Conservation (phyloP, 2,113 vertebrate genomes). For the Muntiacus muntjak region DNA sequence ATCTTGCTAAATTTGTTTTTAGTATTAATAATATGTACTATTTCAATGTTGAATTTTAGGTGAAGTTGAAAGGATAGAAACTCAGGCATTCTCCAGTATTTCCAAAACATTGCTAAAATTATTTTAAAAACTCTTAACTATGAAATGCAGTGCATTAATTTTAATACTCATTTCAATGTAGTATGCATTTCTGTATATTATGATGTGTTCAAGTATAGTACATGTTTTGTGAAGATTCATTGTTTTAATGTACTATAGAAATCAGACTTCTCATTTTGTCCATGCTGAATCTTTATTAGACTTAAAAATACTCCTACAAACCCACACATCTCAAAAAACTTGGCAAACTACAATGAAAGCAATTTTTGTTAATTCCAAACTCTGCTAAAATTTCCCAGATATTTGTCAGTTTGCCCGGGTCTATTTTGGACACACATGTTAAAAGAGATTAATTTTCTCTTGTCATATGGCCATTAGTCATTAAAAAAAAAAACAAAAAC, state of each 20-base stretch:
- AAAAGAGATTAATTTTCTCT: constrained; percentile 34
- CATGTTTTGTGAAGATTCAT: not conserved
- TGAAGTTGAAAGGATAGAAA: not conserved
- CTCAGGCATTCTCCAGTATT: not conserved
- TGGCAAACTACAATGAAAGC: constrained; percentile 31
- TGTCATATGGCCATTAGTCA: not conserved
- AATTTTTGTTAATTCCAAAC: constrained; percentile 47
- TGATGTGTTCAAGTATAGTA: not conserved
- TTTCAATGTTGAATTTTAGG: not conserved
- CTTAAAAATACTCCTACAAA: constrained; percentile 8
- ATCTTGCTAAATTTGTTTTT: not conserved
- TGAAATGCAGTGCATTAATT: not conserved
- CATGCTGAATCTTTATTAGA: not conserved
- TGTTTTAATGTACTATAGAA: not conserved
- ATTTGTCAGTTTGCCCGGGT: constrained; percentile 47
- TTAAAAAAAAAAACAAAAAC: not conserved
- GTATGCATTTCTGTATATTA: not conserved
- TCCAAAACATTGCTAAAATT: not conserved
- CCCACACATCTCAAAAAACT: constrained; percentile 8
- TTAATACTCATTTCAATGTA: not conserved
- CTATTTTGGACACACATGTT: constrained; percentile 15
- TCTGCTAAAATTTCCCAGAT: constrained; percentile 45
- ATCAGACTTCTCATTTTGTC: constrained; percentile 15
- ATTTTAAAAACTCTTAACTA: not conserved
- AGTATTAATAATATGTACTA: not conserved